Conservation (phyloP, 2,113 vertebrate species). For the Lipophrys pholis region DNA sequence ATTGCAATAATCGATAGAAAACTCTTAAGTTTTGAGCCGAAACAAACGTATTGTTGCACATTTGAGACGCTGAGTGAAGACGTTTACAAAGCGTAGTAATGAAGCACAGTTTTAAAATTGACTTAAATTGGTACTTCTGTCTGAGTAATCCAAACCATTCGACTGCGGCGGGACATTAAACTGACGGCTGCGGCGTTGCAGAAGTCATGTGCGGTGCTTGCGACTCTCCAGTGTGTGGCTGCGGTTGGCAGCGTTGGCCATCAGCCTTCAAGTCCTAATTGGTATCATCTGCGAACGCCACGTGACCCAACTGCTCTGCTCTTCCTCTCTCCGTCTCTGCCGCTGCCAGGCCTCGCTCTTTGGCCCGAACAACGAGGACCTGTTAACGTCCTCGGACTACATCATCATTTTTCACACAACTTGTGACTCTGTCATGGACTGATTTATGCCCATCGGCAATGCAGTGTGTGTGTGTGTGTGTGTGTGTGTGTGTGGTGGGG, state of each 20-base stretch:
- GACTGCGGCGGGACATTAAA: too few species aligned
- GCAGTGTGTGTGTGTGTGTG: background rate
- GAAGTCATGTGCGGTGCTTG: constrained; percentile 64
- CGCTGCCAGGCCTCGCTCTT: constrained; percentile 12
- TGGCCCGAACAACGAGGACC: constrained; percentile 24
- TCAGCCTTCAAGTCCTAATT: constrained; percentile 64
- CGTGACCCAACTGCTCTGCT: constrained; percentile 43
- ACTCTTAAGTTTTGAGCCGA: too few species aligned
- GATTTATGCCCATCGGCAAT: constrained; percentile 22
- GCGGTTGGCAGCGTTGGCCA: constrained; percentile 61
- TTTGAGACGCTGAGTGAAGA: too few species aligned
- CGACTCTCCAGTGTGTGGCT: constrained; percentile 59
- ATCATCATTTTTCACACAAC: constrained; percentile 34
- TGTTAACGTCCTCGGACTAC: constrained; percentile 24
- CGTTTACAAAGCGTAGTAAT: too few species aligned
- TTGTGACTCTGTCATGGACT: constrained; percentile 5
- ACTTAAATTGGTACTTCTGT: too few species aligned
- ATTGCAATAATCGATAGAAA: too few species aligned
- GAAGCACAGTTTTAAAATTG: too few species aligned
- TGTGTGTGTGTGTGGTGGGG: constrained; percentile 19
- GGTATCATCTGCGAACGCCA: constrained; percentile 58
- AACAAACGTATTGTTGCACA: too few species aligned
- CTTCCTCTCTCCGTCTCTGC: background rate
- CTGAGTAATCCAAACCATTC: too few species aligned
- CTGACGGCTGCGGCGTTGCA: too few species aligned